Base-by-base conservation (phyloP, 2,888 invertebrate genomes). In the Hedychridium roseum region DNA sequence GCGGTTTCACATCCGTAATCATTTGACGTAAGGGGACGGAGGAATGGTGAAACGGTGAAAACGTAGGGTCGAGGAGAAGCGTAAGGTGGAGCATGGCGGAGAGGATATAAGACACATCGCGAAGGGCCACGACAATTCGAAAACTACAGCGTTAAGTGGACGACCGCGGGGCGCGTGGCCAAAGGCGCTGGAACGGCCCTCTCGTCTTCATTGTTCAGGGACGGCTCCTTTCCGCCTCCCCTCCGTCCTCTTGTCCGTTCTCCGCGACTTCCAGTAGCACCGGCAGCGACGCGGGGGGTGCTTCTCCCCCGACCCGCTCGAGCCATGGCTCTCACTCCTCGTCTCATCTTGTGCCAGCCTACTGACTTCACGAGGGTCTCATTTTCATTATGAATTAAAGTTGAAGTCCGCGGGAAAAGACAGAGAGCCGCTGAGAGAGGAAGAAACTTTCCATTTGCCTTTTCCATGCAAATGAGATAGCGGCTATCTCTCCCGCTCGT, bases 341-440 rank as follows among this genome's bases (percentile, higher is more conserved):
- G 51, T 67, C 71, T 66, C 71, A 67, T 71, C 66, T 65, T 61
- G 53, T 60, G 64, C 65, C 64, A 66, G 67, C 66, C 68, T 64
- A 65, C 67, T 68, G 70, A 73, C 72, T 71, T 64, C 57, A 62
- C 65, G 66, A 70, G 71, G 63, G 70, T 73, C 70, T 74, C 74
- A 74, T 75, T 74, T 76, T 75, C 74, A 75, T 76, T 74, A 74
- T 73, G 69, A 73, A 71, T 71, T 74, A 64, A 73, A 73, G 62
- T 71, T 66, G 60, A 65, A 70, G 64, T 64, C 65, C 62, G 39
- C 45, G 43, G 30, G 12, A 32, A 40, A 9, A 11, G n/a, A 31
- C 4, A 9, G 15, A 16, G 35, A 11, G 35, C 9, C 9, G 11
- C 11, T 7, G 27, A 38, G 20, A 50, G 53, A 51, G 49, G 47